phyloP scores from a whole-genome alignment of 2,888 invertebrate species.

The Drosophila tanythrix region DNA sequence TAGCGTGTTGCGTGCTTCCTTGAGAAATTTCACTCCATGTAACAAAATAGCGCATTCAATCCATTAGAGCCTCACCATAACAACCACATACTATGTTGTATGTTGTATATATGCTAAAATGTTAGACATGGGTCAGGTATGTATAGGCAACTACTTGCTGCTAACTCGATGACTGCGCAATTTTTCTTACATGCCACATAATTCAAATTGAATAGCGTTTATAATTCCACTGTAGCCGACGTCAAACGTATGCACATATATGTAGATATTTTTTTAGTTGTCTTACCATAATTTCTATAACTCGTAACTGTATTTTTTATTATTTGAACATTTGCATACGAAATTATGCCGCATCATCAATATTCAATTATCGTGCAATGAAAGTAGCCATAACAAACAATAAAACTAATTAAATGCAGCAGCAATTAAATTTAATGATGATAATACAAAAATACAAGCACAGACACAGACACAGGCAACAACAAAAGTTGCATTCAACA shows the following conservation, averaged over 20 bases:
- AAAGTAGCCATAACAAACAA: slow-evolving; percentile 56
- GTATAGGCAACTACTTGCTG: not conserved
- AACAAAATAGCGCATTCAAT: slow-evolving; percentile 57
- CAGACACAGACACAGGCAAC: not conserved
- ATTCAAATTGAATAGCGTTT: slow-evolving; percentile 64
- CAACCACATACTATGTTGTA: slow-evolving; percentile 14
- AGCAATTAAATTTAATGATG: slow-evolving; percentile 58
- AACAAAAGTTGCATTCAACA: slow-evolving; percentile 10
- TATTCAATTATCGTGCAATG: slow-evolving; percentile 68
- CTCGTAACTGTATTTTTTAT: slow-evolving; percentile 2
- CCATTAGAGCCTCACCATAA: slow-evolving; percentile 38
- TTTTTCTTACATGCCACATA: slow-evolving; percentile 38
- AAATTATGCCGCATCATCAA: slow-evolving; percentile 65
- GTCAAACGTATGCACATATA: slow-evolving; percentile 3
- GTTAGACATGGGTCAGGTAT: slow-evolving; percentile 21
- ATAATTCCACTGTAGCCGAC: slow-evolving; percentile 21
- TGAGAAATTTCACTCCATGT: slow-evolving; percentile 72
- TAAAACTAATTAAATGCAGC: slow-evolving; percentile 63
- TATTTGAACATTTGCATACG: slow-evolving; percentile 43
- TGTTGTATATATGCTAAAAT: slow-evolving; percentile 21
- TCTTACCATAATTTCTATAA: slow-evolving; percentile 5
- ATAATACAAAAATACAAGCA: slow-evolving; percentile 8
- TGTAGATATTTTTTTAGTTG: slow-evolving; percentile 1
- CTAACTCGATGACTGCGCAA: slow-evolving; percentile 41
- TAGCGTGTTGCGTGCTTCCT: slow-evolving; percentile 69